Evolutionary conservation across 2,113 vertebrate species (phyloP).

Genomic region (Platysternon megacephalum): DNA sequence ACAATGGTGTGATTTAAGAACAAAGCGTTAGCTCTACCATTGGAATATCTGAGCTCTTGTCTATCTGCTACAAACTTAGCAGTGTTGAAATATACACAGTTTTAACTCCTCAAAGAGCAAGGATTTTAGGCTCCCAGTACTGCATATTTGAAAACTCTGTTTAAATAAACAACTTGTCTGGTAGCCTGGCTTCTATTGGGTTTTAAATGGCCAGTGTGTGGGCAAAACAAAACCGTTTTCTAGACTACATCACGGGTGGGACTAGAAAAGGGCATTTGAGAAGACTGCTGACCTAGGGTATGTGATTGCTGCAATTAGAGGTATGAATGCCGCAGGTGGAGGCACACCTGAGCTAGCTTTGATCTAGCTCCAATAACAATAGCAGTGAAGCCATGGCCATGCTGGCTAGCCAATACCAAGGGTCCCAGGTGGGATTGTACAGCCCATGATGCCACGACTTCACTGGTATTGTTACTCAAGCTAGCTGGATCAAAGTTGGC

Average conservation of each 20-base stretch:
- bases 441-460: background rate
- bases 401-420: background rate
- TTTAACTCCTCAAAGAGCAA: fast-evolving
- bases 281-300: background rate
- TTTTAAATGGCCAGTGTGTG: background rate
- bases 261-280: background rate
- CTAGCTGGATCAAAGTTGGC: background rate
- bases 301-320: background rate
- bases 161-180: background rate
- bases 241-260: background rate
- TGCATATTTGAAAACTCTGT: fast-evolving
- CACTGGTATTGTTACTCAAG: background rate
- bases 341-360: background rate
- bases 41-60: fast-evolving
- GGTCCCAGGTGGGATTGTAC: background rate
- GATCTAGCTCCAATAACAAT: background rate
- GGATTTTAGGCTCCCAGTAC: background rate
- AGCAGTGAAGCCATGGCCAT: background rate
- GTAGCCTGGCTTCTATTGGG: background rate
- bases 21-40: too few species aligned
- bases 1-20: background rate
- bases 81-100: fast-evolving
- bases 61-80: fast-evolving
- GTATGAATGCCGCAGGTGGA: background rate
- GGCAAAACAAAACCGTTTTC: background rate